A percentile compares a stretch with the other conserved stretches of the same genome.
Conservation (phyloP, 2,888 invertebrate species). For the Leucoptera coffeella region DNA sequence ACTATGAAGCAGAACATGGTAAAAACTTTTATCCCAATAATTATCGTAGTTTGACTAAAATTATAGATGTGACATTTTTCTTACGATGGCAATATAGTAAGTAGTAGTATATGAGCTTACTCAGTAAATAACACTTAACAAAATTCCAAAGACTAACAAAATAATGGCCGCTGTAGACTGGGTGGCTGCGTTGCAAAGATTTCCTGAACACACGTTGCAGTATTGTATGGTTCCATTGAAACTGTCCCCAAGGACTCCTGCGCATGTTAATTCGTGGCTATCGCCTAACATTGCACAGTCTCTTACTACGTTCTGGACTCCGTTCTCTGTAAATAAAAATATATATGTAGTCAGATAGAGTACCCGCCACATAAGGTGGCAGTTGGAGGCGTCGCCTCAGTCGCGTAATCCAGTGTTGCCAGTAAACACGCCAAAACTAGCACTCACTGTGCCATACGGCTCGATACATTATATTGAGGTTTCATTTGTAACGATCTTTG, state of each 20-base stretch:
- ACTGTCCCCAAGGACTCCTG: slow-evolving; percentile 10
- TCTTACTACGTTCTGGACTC: slow-evolving; percentile 12
- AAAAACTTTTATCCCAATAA: neutral
- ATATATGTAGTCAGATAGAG: too few species aligned
- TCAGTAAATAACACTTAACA: slow-evolving; percentile 1
- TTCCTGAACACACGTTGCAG: slow-evolving; percentile 16
- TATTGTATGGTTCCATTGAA: slow-evolving; percentile 9
- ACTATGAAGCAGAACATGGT: too few species aligned
- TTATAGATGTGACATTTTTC: neutral
- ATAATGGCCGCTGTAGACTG: slow-evolving; percentile 10
- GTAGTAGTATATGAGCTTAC: neutral
- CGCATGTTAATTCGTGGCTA: slow-evolving; percentile 11
- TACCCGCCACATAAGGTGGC: too few species aligned
- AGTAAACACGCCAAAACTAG: too few species aligned
- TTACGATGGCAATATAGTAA: neutral
- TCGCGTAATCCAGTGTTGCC: too few species aligned
- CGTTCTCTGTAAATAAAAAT: slow-evolving; percentile 15
- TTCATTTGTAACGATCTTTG: too few species aligned
- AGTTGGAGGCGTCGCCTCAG: too few species aligned
- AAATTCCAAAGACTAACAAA: slow-evolving; percentile 7
- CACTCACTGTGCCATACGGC: too few species aligned
- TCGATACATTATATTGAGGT: too few species aligned
- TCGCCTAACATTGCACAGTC: slow-evolving; percentile 17
- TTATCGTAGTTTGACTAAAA: neutral
- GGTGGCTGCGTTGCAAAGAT: slow-evolving; percentile 19